phyloP scores from a whole-genome alignment of 2,888 invertebrate genomes.

The Acleris cristana region DNA sequence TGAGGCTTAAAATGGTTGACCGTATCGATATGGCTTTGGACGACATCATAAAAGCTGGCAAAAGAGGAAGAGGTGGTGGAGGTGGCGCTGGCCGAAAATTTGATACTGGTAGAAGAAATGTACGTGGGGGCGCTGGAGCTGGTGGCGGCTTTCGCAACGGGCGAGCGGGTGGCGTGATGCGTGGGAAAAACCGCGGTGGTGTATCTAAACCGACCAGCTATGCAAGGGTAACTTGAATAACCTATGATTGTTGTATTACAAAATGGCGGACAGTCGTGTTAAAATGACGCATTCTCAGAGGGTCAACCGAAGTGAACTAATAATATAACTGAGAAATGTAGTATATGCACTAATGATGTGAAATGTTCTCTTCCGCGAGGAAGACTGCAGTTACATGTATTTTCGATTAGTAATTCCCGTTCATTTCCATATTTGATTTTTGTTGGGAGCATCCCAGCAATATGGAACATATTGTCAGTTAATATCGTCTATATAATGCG shows the following conservation, averaged over 20 bases:
- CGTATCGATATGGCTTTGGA: constrained; percentile 99
- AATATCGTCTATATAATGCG: constrained; percentile 28
- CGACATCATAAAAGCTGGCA: constrained; percentile 96
- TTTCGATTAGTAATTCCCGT: constrained; percentile 24
- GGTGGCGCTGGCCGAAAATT: constrained; percentile 81
- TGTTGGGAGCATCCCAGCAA: constrained; percentile 25
- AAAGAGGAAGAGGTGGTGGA: constrained; percentile 85
- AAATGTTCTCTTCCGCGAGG: constrained; percentile 26
- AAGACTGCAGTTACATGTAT: constrained; percentile 18
- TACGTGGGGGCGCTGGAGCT: constrained; percentile 73
- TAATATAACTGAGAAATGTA: constrained; percentile 20
- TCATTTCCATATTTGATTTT: constrained; percentile 21
- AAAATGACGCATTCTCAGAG: constrained; percentile 61
- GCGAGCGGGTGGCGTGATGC: constrained; percentile 84
- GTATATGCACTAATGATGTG: constrained; percentile 22
- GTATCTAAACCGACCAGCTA: constrained; percentile 86
- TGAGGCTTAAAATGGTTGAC: constrained; percentile 89
- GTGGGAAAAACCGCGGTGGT: constrained; percentile 89
- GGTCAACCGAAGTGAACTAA: constrained; percentile 19
- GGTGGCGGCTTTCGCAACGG: constrained; percentile 78
- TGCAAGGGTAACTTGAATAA: constrained; percentile 86
- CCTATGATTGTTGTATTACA: constrained; percentile 71
- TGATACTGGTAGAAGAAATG: constrained; percentile 66
- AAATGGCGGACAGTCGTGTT: constrained; percentile 75
- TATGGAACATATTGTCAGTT: constrained; percentile 21